Percentiles rank a stretch among this genome's conserved stretches.
phyloP scores from a whole-genome alignment of 2,888 invertebrate genomes.

The Tiliacea citrago region DNA sequence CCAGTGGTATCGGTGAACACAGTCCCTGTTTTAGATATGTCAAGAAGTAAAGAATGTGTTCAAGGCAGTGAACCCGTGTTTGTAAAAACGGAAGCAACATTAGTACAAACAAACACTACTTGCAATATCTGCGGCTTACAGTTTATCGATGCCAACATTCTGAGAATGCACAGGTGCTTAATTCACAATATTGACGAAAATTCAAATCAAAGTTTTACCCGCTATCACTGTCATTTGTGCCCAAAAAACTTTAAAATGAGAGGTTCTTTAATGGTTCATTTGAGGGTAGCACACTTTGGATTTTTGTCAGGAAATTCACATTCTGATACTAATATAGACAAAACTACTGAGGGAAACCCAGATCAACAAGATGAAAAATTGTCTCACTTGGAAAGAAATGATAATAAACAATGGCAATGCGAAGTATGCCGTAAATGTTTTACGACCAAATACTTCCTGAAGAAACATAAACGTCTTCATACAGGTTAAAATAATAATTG shows the following conservation, averaged over 20 bases:
- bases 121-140: constrained; percentile 94
- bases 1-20: constrained; percentile 83
- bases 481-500: constrained; percentile 92
- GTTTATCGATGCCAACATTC: constrained; percentile 93
- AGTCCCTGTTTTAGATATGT: constrained; percentile 81
- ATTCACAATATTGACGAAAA: constrained; percentile 91
- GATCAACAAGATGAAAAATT: constrained; percentile 72
- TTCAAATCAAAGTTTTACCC: constrained; percentile 80
- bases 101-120: constrained; percentile 78
- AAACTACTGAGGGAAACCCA: constrained; percentile 56
- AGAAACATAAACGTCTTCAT: constrained; percentile 96
- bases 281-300: constrained; percentile 94
- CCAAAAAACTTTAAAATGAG: constrained; percentile 95
- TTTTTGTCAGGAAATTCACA: constrained; percentile 80
- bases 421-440: constrained; percentile 96
- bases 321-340: constrained; percentile 62
- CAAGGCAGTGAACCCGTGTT: constrained; percentile 72
- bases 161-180: constrained; percentile 94
- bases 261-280: constrained; percentile 95
- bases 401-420: constrained; percentile 96
- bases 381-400: constrained; percentile 80
- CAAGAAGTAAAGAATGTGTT: constrained; percentile 70
- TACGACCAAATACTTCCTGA: constrained; percentile 97
- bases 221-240: constrained; percentile 94
- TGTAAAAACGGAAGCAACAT: constrained; percentile 77